Evolutionary conservation across 2,113 vertebrate species (phyloP).

Genomic region (Eulacestoma nigropectus): DNA sequence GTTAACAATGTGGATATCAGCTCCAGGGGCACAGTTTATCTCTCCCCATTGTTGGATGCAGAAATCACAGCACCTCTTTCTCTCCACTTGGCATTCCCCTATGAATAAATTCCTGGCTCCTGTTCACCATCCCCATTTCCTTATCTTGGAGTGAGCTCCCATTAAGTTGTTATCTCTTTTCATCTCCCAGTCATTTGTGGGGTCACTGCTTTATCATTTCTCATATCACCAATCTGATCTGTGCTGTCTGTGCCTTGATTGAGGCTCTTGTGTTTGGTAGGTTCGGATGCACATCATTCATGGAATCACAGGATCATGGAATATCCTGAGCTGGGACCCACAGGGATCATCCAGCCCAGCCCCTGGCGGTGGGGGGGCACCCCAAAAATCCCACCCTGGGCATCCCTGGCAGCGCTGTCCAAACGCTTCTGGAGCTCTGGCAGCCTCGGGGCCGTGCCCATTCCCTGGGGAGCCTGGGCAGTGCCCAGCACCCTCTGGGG

Average conservation of each 20-base stretch:
- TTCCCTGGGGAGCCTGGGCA: not conserved
- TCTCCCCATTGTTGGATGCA: not conserved
- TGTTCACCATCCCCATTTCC: not conserved
- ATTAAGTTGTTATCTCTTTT: not conserved
- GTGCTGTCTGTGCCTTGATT: not conserved
- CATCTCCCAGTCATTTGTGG: not conserved
- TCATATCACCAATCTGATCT: not conserved
- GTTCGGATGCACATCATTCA: accelerated
- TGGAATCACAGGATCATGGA: not conserved
- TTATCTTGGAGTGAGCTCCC: not conserved
- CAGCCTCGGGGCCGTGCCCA: not conserved
- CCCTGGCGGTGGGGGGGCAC: not conserved
- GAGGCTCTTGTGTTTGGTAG: not conserved
- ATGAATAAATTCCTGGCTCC: not conserved
- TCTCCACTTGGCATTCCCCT: not conserved
- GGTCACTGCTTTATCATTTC: not conserved
- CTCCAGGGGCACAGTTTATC: not conserved
- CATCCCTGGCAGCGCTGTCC: not conserved
- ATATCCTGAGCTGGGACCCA: not conserved
- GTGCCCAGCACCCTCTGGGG: not conserved
- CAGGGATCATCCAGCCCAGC: accelerated
- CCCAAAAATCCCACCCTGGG: not conserved
- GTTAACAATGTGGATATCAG: not conserved
- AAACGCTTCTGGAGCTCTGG: not conserved
- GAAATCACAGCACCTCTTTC: not conserved